These are phyloP conservation scores for Chaetodon trifascialis DNA, from an alignment of 2,113 vertebrate species.

Conservation along the genomic window DNA sequence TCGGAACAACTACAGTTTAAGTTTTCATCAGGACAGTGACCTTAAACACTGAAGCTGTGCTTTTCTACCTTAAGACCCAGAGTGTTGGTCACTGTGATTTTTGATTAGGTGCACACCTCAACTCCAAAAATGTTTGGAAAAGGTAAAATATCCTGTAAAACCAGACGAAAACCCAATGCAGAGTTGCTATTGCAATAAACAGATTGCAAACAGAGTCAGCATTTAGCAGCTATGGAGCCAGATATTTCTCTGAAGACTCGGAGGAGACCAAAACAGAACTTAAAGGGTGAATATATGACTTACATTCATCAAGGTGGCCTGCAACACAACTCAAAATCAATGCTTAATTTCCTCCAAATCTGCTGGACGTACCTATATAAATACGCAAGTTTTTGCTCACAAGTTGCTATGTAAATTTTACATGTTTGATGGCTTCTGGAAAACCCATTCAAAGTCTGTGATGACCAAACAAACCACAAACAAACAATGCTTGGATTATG, in stretches of 20 bases:
- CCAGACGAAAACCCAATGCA: background rate
- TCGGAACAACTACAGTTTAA: background rate
- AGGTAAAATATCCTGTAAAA: background rate
- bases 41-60: background rate
- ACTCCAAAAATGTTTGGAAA: slow-evolving; percentile 2
- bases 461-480: background rate
- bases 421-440: background rate
- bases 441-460: background rate
- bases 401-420: background rate
- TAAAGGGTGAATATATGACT: background rate
- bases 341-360: background rate
- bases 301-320: background rate
- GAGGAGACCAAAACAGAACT: background rate
- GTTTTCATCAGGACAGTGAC: slow-evolving; percentile 1
- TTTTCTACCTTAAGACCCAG: background rate
- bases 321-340: background rate
- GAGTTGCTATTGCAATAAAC: too few species aligned
- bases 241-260: background rate
- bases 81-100: background rate
- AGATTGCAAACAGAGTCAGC: too few species aligned
- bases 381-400: background rate
- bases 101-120: background rate
- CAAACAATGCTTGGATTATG: background rate
- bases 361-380: background rate
- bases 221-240: background rate